Base-by-base conservation (phyloP, 1,140 invertebrate species). In the Papilio machaon region DNA sequence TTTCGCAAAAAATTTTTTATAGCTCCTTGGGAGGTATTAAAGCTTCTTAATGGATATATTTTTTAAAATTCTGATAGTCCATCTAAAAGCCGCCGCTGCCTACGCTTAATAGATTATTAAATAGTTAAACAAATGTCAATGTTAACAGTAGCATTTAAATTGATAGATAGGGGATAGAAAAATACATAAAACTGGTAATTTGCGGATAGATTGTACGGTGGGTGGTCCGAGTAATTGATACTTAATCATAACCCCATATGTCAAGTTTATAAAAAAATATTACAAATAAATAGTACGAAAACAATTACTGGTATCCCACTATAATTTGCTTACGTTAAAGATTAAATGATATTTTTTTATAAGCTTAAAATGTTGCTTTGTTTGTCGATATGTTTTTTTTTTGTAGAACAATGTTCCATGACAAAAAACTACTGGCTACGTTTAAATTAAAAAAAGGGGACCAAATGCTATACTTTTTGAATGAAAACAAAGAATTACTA, bases 41-140 rank as follows among this genome's bases (percentile, higher is more conserved):
- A 38, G 35, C 11, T 70, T 17, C 5, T 54, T 67, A 35, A 35
- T 13, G 30, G 30, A 38, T 35, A 3, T 70, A 35, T 35, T 38
- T 70, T 70, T 35, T 67, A 3, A 2, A 64, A 64, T 11, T 11
- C 60, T 38, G 23, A 35, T 70, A 38, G 6, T 67, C 60, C 23
- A 13, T 38, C 64, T 70, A 15, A 30, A 30, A 17, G 11, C 13
- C 2, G 15, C 60, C 30, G 1, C 64, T 70, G 10, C 23, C 49
- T 58, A 58, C 54, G n/a, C 4, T 70, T 70, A 35, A 15, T 70
- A 67, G 64, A 67, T 67, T 15, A 67, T 67, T 67, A 70, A 70
- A 38, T 38, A 70, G 64, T 70, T 70, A 70, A 70, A 30, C 35
- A 70, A 70, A 70, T 70, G 64, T 70, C 64, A 70, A 70, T 38